Evolutionary conservation across 2,113 vertebrate genomes (phyloP), one percentile per base, ranked within the genome.

Genomic region (Daphoenositta chrysoptera): DNA sequence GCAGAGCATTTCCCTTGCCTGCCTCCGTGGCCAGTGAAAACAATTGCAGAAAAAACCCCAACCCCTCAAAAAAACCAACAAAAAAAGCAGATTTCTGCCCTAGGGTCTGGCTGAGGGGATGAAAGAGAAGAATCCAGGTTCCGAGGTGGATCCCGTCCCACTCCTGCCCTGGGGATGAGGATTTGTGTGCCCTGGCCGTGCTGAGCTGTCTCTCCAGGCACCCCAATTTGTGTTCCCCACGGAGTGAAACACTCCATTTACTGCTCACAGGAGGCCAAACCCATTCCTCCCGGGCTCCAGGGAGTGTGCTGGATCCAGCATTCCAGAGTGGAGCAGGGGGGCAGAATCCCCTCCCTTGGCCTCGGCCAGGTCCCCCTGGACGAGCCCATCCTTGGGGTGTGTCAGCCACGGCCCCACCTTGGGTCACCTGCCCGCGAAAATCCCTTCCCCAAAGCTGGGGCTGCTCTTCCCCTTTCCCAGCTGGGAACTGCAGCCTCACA

Each of bases 31-130:
- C 26, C 54, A 54, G 33, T 16, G 39, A 70, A 71, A 93, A 83
- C 7, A 71, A 73, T 7, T 30, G 47, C 0, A 33, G 37, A 63
- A 21, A 58, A 69, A 80, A 35, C 3, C 4, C 11, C 7, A 39
- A 10, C 1, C 6, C 14, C 23, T 15, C 39, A 19, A 37, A 5
- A 3, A 33, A 65, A n/a, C 23, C 9, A 24, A 3, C 4, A 26
- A 39, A n/a, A 48, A 61, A 15, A 76, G 3, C 15, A 31, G 24
- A 78, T 82, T 51, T 57, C 40, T 85, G 45, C 17, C 35, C 17
- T 24, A 15, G 15, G 37, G 31, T 68, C 90, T 63, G 47, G 27
- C 0, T 65, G 42, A 4, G 20, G 33, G 12, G 4, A 13, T 13
- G 24, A 23, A 60, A 30, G 54, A 53, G 4, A 18, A n/a, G 7